A percentile compares a stretch with the other conserved stretches of the same genome.
Conservation (phyloP, 2,797 vertebrate species). For the Pachyuromys duprasi region DNA sequence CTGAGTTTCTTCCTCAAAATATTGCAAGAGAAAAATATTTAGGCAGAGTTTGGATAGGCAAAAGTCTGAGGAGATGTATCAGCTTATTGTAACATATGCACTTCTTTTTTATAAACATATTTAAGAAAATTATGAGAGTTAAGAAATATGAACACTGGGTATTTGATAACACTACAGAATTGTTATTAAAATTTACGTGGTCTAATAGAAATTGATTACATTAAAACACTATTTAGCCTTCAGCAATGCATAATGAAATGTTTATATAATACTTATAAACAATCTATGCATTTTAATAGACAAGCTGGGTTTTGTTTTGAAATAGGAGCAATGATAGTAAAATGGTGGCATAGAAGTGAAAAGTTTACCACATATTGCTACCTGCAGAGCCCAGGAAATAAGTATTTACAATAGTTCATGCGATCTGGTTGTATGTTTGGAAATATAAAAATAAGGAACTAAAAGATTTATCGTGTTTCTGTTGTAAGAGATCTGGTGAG, state of each 20-base stretch:
- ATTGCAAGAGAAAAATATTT: background rate
- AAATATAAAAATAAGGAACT: background rate
- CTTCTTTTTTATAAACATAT: background rate
- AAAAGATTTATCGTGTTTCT: background rate
- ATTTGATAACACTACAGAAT: conserved; percentile 27
- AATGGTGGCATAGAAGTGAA: background rate
- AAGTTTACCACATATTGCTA: background rate
- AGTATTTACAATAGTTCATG: background rate
- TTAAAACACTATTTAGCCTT: background rate
- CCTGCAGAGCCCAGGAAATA: background rate
- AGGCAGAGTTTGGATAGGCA: background rate
- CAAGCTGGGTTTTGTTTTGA: background rate
- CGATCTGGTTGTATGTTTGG: background rate
- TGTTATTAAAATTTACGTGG: background rate
- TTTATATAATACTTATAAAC: background rate
- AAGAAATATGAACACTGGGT: background rate
- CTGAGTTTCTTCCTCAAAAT: background rate
- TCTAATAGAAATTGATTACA: background rate
- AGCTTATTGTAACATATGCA: background rate
- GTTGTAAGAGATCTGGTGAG: conserved; percentile 23
- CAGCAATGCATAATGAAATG: background rate
- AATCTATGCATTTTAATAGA: background rate
- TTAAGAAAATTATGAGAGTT: background rate
- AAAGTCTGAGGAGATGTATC: background rate
- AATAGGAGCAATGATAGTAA: background rate